Evolutionary conservation across 2,888 invertebrate species (phyloP), one percentile per base, ranked within the genome.

Genomic region (Lasioglossum pauxillum): DNA sequence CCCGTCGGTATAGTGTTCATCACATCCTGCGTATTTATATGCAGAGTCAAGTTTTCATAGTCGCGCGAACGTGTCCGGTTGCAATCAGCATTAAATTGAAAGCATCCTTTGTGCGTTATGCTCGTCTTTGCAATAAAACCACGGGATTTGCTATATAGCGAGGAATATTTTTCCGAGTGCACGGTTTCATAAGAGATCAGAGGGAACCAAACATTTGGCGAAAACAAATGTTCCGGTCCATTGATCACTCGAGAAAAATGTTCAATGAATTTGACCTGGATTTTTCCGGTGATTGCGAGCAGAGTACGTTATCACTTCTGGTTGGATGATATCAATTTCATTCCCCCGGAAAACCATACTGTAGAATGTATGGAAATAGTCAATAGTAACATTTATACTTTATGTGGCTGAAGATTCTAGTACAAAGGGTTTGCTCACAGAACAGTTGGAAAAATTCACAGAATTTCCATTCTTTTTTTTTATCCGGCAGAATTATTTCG

Each of bases 221-320:
- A 76, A 71, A 84, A 83, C 78, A 79, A 83, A 85, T 67, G 60
- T 84, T 83, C 75, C 83, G 71, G 14, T 27, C 49, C 84, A 75
- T 75, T 83, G 78, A 41, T 53, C 75, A 27, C 46, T 8, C 38
- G 41, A 23, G 78, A 60, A 77, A 80, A 84, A 84, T 69, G 49
- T 71, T 49, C n/a, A 76, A 67, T 67, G 35, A 78, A 83, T 78
- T 75, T 44, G 35, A 60, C 23, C 35, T 4, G 53, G 73, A 71
- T 78, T 75, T 74, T 75, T 41, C 38, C 71, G 67, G 49, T 57
- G 74, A 77, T 53, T 35, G n/a, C 71, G 49, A 41, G 14, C 35
- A 12, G 19, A 31, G 31, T 38, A 10, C 35, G 84, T 84, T 78
- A 76, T 72, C 57, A 41, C 53, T 64, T 73, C 74, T 31, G 74